These are phyloP conservation scores for Lasiommata megera DNA, from an alignment of 2,888 invertebrate genomes.

Conservation along the genomic window DNA sequence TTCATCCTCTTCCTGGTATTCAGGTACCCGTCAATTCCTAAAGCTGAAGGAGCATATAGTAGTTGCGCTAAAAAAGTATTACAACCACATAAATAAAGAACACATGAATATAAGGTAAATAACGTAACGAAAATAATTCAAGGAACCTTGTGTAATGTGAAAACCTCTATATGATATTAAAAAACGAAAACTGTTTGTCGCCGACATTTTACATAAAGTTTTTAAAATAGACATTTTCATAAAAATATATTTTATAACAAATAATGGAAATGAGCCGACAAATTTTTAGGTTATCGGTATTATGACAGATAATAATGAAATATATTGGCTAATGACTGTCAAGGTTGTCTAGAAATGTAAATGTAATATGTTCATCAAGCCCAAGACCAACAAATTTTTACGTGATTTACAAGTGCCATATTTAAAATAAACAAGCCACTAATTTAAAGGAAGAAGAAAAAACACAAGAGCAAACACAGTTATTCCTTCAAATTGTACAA, in stretches of 20 bases:
- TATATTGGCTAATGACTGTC: no score
- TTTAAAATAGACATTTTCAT: conserved; percentile 51
- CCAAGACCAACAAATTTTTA: no score
- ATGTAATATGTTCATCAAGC: no score
- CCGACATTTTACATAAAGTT: conserved; percentile 40
- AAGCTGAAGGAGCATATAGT: conserved; percentile 78
- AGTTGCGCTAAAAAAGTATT: conserved; percentile 46
- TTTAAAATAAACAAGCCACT: no score
- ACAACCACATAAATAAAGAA: not conserved
- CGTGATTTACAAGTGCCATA: no score
- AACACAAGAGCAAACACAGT: no score
- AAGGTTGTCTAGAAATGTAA: no score
- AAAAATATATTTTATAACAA: conserved; percentile 7
- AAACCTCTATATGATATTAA: conserved; percentile 41
- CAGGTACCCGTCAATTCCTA: conserved; percentile 84
- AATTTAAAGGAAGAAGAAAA: no score
- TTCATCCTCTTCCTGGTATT: conserved; percentile 74
- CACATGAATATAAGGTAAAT: no score
- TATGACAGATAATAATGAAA: no score
- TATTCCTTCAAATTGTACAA: no score
- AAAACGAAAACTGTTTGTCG: conserved; percentile 41
- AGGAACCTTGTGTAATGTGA: conserved; percentile 35
- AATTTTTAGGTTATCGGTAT: conserved; percentile 13
- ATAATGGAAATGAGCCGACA: not conserved
- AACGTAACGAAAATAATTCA: not conserved